Base-by-base conservation (phyloP, 2,797 vertebrate species). In the Diplodus puntazzo region DNA sequence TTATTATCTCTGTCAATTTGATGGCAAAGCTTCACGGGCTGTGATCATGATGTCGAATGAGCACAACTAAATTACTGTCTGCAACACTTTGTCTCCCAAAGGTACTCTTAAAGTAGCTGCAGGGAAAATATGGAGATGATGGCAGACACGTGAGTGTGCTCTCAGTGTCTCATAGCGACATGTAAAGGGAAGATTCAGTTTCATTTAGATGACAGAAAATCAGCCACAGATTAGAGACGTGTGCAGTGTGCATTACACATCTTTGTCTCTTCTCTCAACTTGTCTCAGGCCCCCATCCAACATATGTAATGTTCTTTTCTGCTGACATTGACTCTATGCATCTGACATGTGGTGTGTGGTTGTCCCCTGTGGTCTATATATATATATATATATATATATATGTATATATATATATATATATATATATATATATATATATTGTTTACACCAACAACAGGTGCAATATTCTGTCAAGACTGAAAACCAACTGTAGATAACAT, bases 1-100 rank as follows among this genome's bases (percentile, higher is more conserved):
- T 86, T 79, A 75, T 82, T 79, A 83, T 73, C 77, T 74, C 75
- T 73, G 78, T 85, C 80, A 70, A 54, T 74, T 58, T 67, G 62
- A 79, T n/a, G 72, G 58, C 18, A 18, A 61, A 74, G 54, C 82
- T 78, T 85, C 89, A 87, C 58, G 39, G 49, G 52, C 60, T 53
- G 73, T 72, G 82, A 63, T 81, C 77, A 74, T 27, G 54, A 84
- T 78, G 86, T 66, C 3, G 53, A 75, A 83, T 54, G 52, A 50
- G 60, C 77, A 69, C 68, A 73, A 34, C 48, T 68, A 79, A 85
- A 88, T 84, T 62, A 81, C 79, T 55, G 69, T 20, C 71, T 69
- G 67, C 65, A 13, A 10, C 53, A 57, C 59, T 79, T 75, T 73
- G 74, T 83, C 78, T 83, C 69, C 65, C 75, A 59, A 61, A 81